These are phyloP conservation scores for Antennarius striatus DNA, from an alignment of 2,113 vertebrate genomes.

Conservation along the genomic window DNA sequence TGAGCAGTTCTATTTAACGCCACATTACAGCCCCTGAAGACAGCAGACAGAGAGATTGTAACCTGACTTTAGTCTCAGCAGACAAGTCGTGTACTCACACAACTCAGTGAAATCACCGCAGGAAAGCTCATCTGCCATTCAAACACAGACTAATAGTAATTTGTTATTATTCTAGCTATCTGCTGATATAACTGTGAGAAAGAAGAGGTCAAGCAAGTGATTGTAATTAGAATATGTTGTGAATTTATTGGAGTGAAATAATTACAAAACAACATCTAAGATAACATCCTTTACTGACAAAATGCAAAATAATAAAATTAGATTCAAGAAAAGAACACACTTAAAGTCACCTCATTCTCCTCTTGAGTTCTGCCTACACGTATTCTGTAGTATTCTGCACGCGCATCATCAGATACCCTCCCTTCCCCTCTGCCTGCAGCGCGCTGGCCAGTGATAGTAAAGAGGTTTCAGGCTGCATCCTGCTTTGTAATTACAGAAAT, in stretches of 20 bases:
- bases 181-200: slow-evolving; percentile 16
- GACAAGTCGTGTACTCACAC: slow-evolving; percentile 46
- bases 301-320: neutral
- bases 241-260: too few relatives aligned
- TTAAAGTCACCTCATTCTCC: slow-evolving; percentile 31
- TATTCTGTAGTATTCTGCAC: neutral
- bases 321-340: neutral
- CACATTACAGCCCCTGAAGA: slow-evolving; percentile 69
- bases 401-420: slow-evolving; percentile 19
- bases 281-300: neutral
- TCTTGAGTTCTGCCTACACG: slow-evolving; percentile 35
- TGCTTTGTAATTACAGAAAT: slow-evolving; percentile 62
- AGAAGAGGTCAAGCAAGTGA: too few relatives aligned
- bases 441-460: slow-evolving; percentile 46
- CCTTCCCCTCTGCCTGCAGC: slow-evolving; percentile 36
- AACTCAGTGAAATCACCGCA: slow-evolving; percentile 40
- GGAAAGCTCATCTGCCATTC: slow-evolving; percentile 38
- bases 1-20: slow-evolving; percentile 75
- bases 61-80: slow-evolving; percentile 59
- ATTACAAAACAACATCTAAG: neutral
- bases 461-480: slow-evolving; percentile 50
- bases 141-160: slow-evolving; percentile 48
- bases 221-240: too few relatives aligned
- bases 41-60: slow-evolving; percentile 62
- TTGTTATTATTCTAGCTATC: slow-evolving; percentile 39